Base-by-base conservation (phyloP, 2,113 vertebrate genomes). In the Chamaea fasciata region DNA sequence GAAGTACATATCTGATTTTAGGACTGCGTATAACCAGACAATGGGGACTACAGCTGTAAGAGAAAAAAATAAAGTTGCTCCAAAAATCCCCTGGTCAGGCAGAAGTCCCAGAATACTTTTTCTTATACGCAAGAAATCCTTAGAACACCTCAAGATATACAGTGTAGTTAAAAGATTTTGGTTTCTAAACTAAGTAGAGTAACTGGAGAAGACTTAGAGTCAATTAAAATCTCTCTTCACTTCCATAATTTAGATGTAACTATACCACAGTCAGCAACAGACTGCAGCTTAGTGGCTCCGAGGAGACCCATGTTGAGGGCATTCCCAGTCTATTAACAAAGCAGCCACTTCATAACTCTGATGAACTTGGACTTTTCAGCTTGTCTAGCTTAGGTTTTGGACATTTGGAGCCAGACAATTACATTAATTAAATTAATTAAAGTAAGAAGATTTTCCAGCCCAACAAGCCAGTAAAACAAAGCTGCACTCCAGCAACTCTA, bases 31-130 rank as follows among this genome's bases (percentile, higher is more conserved):
- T 26, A 55, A 86, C 10, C 33, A 88, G 33, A 24, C 30, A 92
- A 74, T 2, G 1, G 28, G 42, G 70, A 60, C 31, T 26, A 70
- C 0, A 63, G 46, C 30, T 69, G 0, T 11, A 57, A 50, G 7
- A 26, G 7, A 80, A 42, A 84, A 84, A 52, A 63, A 31, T 19
- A 57, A 84, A 2, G 33, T 24, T 27, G 52, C 11, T 62, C 18
- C 42, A 65, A 83, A 92, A 95, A 39, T 56, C 5, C 53, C 52
- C 49, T 42, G 30, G 2, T 39, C 39, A 49, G 39, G 24, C 49
- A 56, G 21, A 92, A 87, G 28, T 28, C 11, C 44, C 2, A 7
- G 27, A 87, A n/a, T 10, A 65, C 4, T 31, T 88, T 53, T 52
- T 60, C 50, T 53, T 26, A 27, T 24, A n/a, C 11, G 53, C 11